Evolutionary conservation across 2,888 invertebrate species (phyloP).

Genomic region (Erebia palarica): DNA sequence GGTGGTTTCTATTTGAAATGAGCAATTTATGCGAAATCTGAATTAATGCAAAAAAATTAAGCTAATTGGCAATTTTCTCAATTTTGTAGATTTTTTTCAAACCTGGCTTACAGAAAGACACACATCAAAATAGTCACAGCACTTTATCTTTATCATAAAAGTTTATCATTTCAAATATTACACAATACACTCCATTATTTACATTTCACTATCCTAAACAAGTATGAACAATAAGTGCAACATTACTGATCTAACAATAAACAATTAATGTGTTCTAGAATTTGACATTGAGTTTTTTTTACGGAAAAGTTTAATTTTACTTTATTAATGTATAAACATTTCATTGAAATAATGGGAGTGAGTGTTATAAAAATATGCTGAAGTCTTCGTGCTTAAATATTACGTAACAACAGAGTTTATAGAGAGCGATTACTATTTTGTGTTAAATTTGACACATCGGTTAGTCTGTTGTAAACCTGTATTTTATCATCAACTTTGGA

Average conservation of each 20-base stretch:
- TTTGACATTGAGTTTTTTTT: constrained; percentile 39
- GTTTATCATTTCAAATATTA: constrained; percentile 54
- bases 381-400: constrained; percentile 76
- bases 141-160: constrained; percentile 58
- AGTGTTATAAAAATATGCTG: constrained; percentile 78
- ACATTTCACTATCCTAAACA: constrained; percentile 55
- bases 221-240: constrained; percentile 64
- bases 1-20: not conserved
- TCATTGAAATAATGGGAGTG: constrained; percentile 46
- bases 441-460: constrained; percentile 59
- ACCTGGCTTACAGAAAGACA: constrained; percentile 57
- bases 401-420: constrained; percentile 76
- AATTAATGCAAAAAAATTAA: not conserved
- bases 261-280: constrained; percentile 69
- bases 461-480: constrained; percentile 62
- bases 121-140: constrained; percentile 70
- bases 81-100: not conserved
- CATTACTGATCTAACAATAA: constrained; percentile 61
- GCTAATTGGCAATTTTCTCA: constrained; percentile 1
- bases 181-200: constrained; percentile 62
- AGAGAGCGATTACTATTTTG: constrained; percentile 69
- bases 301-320: constrained; percentile 4
- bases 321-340: constrained; percentile 37
- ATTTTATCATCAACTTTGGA: constrained; percentile 68
- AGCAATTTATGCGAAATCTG: not conserved